Base-by-base conservation (phyloP, 2,888 invertebrate species). In the Drosophila barbarae region DNA sequence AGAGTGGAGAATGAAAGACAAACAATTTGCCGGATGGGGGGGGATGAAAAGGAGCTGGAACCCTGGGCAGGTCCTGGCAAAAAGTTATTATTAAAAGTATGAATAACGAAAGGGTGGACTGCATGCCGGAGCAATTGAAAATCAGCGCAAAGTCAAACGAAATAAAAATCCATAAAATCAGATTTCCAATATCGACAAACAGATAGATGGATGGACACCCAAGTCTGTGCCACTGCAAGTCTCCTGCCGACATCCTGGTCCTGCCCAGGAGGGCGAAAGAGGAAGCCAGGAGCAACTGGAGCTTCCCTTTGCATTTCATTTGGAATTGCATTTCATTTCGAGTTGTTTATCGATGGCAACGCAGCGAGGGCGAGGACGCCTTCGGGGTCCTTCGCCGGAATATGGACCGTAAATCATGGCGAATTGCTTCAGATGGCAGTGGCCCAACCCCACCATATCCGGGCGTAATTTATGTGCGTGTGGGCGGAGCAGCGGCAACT, bases 161-260 rank as follows among this genome's bases (percentile, higher is more conserved):
- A 83, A 85, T 80, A 76, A 85, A 77, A 85, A 85, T 76, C 82
- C 77, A 81, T 83, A 83, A 81, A 81, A 81, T 85, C 84, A 73
- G 81, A 85, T 80, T 85, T 85, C 36, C 85, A 83, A 80, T 85
- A 83, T 75, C 77, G 74, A 73, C 76, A 76, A 84, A 78, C 74
- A 74, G 84, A 84, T 70, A 74, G 84, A 84, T 70, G 76, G 67
- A 56, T 35, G 49, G 49, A 38, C 44, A 46, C 34, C 32, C 41
- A 50, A 61, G 69, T 30, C 35, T 5, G 30, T 51, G 26, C 49
- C 28, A 59, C 30, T 42, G 35, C 13, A 18, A 26, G 28, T 42
- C 52, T 32, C 38, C 41, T n/a, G 69, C 71, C 47, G 64, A 36
- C 42, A 46, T 41, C 15, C 52, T 15, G 32, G n/a, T 18, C 42